These are phyloP conservation scores for Sinodicranocentrus sp. DNA, from an alignment of 2,888 invertebrate genomes.

Conservation along the genomic window DNA sequence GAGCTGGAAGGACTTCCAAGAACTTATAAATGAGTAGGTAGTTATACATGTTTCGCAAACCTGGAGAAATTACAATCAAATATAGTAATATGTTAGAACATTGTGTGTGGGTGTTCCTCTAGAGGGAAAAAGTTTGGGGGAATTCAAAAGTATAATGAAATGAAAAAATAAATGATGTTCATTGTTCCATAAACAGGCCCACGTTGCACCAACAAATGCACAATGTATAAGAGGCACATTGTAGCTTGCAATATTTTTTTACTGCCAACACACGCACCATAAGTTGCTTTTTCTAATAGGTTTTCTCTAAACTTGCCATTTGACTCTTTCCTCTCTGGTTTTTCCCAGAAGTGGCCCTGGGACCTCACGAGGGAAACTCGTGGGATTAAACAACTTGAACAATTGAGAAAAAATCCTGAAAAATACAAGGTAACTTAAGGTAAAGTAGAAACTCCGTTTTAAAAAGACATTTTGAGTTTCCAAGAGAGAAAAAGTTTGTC, in stretches of 20 bases:
- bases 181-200: neutral
- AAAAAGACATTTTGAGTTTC: conserved; percentile 32
- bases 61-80: conserved; percentile 4
- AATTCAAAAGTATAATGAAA: neutral
- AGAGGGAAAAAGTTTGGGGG: neutral
- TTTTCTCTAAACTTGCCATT: conserved; percentile 5
- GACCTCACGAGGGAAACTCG: too few species aligned
- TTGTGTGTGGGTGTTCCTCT: too few species aligned
- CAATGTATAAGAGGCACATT: too few species aligned
- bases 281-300: too few species aligned
- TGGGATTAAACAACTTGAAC: conserved; percentile 41
- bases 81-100: too few species aligned
- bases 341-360: neutral
- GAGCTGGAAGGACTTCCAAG: too few species aligned
- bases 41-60: neutral
- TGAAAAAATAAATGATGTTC: conserved; percentile 2
- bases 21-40: too few species aligned
- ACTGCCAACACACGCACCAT: neutral
- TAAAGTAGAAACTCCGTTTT: conserved; percentile 13
- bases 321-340: conserved; percentile 2
- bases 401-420: conserved; percentile 11
- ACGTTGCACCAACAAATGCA: neutral
- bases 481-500: neutral
- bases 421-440: conserved; percentile 3
- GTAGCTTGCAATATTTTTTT: neutral